A percentile compares a stretch with the other conserved stretches of the same genome.
These are phyloP conservation scores for Athetis lepigone DNA, from an alignment of 2,888 invertebrate genomes.

Conservation along the genomic window DNA sequence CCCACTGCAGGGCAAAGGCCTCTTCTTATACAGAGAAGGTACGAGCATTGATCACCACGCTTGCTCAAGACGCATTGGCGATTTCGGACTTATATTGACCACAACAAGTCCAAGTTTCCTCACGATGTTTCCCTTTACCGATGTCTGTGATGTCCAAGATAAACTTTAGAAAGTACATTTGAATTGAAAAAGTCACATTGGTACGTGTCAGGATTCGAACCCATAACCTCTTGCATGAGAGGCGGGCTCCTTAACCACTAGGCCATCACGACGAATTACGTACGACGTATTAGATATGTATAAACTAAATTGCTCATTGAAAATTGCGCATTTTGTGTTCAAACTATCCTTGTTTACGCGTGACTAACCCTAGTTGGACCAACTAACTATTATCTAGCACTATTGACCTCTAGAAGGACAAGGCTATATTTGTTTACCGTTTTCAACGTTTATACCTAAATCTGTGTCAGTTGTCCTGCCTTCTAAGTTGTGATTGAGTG, in stretches of 20 bases:
- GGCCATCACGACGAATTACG: too few relatives aligned
- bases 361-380: conserved; percentile 31
- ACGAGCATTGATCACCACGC: not conserved
- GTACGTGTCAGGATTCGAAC: too few relatives aligned
- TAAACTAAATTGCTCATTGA: too few relatives aligned
- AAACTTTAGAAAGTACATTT: too few relatives aligned
- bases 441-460: conserved; percentile 46
- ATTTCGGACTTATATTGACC: not conserved
- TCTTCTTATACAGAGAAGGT: not conserved
- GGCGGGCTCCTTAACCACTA: too few relatives aligned
- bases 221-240: too few relatives aligned
- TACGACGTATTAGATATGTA: too few relatives aligned
- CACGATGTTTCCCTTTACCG: too few relatives aligned
- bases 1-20: not conserved
- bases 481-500: not conserved
- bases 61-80: not conserved
- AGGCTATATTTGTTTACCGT: conserved; percentile 59
- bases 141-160: too few relatives aligned
- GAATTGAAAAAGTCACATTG: too few relatives aligned
- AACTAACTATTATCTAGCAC: conserved; percentile 49
- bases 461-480: conserved; percentile 28
- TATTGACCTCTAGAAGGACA: conserved; percentile 59
- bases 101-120: too few relatives aligned
- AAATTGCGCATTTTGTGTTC: conserved; percentile 18
- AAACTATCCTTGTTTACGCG: conserved; percentile 40